Conservation (phyloP, 2,888 invertebrate genomes). For the Crocallis elinguaria region DNA sequence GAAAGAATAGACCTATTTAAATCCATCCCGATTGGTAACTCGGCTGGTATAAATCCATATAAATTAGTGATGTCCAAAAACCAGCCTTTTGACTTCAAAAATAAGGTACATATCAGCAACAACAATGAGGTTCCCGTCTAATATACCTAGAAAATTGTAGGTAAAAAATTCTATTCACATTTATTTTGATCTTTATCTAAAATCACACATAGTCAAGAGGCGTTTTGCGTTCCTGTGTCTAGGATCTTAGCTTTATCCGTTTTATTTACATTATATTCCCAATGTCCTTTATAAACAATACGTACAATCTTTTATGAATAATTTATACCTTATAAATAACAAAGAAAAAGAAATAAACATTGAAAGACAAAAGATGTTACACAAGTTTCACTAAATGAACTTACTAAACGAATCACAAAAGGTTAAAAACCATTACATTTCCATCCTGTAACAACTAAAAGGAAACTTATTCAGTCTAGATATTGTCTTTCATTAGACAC, state of each 20-base stretch:
- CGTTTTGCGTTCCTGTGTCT: slow-evolving; percentile 68
- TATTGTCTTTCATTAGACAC: slow-evolving; percentile 80
- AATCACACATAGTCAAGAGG: slow-evolving; percentile 61
- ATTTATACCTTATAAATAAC: slow-evolving; percentile 69
- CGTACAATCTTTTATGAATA: slow-evolving; percentile 68
- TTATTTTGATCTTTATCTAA: slow-evolving; percentile 67
- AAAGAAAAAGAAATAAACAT: slow-evolving; percentile 54
- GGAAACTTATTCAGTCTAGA: slow-evolving; percentile 80
- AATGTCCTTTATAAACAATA: slow-evolving; percentile 63
- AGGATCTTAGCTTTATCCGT: slow-evolving; percentile 59
- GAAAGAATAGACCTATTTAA: slow-evolving; percentile 6
- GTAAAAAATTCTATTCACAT: slow-evolving; percentile 75
- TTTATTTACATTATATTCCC: slow-evolving; percentile 56
- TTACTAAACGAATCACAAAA: slow-evolving; percentile 63
- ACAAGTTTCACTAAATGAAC: slow-evolving; percentile 58
- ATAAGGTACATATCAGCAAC: slow-evolving; percentile 40
- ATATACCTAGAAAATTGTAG: slow-evolving; percentile 73
- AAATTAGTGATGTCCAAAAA: slow-evolving; percentile 29
- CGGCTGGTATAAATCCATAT: slow-evolving; percentile 15
- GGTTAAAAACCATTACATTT: slow-evolving; percentile 40
- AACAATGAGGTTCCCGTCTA: slow-evolving; percentile 67
- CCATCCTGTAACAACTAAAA: slow-evolving; percentile 59
- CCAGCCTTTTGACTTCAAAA: slow-evolving; percentile 35
- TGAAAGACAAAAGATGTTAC: slow-evolving; percentile 53
- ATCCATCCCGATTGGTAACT: slow-evolving; percentile 19